Percentiles rank a stretch among this genome's conserved stretches.
phyloP scores from a whole-genome alignment of 2,797 vertebrate genomes.

The Eurystomus glaucurus region DNA sequence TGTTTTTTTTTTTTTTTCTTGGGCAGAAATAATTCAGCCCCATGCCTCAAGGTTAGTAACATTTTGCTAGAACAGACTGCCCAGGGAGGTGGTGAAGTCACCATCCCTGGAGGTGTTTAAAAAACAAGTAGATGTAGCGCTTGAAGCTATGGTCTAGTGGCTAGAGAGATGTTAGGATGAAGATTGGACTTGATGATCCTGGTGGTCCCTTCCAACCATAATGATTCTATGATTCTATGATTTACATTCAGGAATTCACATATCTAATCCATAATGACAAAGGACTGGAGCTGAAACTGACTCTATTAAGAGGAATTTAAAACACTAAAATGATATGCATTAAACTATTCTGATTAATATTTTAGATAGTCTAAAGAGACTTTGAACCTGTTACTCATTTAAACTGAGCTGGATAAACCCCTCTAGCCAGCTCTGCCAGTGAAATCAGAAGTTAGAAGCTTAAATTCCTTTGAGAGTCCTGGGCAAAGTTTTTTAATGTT shows the following conservation, averaged over 20 bases:
- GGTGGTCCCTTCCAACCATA: too few relatives aligned
- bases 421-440: background rate
- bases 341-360: constrained; percentile 26
- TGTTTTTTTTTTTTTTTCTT: background rate
- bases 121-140: too few relatives aligned
- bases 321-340: background rate
- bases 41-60: background rate
- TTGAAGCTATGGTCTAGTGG: too few relatives aligned
- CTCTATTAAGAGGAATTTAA: background rate
- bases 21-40: background rate
- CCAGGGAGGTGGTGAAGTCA: too few relatives aligned
- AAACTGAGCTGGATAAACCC: background rate
- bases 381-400: background rate
- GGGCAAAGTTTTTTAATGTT: background rate
- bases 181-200: too few relatives aligned
- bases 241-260: background rate
- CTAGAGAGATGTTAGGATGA: too few relatives aligned
- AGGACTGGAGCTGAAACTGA: background rate
- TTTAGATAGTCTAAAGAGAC: background rate
- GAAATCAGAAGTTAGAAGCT: background rate
- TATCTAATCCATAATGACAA: background rate
- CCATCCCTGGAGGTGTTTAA: too few relatives aligned
- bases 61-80: too few relatives aligned
- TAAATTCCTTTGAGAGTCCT: background rate
- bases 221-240: too few relatives aligned